Evolutionary conservation across 2,888 invertebrate genomes (phyloP).

Genomic region (Pseudeuparius sepicola): DNA sequence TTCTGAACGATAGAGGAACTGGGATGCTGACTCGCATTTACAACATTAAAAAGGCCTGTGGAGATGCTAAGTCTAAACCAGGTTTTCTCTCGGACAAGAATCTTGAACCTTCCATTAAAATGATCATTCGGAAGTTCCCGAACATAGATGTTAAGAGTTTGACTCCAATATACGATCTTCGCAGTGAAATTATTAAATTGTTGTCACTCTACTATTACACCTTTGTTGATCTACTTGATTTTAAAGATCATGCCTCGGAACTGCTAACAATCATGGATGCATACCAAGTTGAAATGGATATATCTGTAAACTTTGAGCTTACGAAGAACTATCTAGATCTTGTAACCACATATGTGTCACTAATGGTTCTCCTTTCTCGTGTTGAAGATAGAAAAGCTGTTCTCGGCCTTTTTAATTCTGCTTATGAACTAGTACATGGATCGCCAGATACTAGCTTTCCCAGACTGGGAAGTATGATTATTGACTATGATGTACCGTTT

Average conservation of each 20-base stretch:
- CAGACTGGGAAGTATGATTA: slow-evolving; percentile 91
- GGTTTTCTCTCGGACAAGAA: slow-evolving; percentile 94
- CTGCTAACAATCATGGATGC: slow-evolving; percentile 92
- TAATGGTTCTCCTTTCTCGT: slow-evolving; percentile 95
- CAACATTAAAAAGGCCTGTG: slow-evolving; percentile 98
- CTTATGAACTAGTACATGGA: slow-evolving; percentile 90
- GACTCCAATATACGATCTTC: slow-evolving; percentile 74
- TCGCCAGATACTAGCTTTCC: slow-evolving; percentile 86
- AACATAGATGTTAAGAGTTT: slow-evolving; percentile 89
- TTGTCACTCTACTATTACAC: slow-evolving; percentile 96
- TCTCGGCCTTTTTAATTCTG: slow-evolving; percentile 92
- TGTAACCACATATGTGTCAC: slow-evolving; percentile 83
- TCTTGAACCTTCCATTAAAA: slow-evolving; percentile 93
- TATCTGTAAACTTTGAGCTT: slow-evolving; percentile 92
- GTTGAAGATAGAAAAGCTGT: slow-evolving; percentile 98
- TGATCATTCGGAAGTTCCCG: slow-evolving; percentile 90
- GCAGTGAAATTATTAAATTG: slow-evolving; percentile 92
- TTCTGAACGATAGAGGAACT: slow-evolving; percentile 90
- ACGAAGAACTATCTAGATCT: slow-evolving; percentile 93
- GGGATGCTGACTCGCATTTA: slow-evolving; percentile 98
- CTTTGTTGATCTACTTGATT: slow-evolving; percentile 95
- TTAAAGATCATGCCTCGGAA: slow-evolving; percentile 91
- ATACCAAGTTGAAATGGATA: slow-evolving; percentile 88
- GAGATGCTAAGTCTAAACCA: slow-evolving; percentile 97
- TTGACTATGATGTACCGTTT: slow-evolving; percentile 93